Evolutionary conservation across 2,888 invertebrate species (phyloP).

Genomic region (Andrena chrysosceles): DNA sequence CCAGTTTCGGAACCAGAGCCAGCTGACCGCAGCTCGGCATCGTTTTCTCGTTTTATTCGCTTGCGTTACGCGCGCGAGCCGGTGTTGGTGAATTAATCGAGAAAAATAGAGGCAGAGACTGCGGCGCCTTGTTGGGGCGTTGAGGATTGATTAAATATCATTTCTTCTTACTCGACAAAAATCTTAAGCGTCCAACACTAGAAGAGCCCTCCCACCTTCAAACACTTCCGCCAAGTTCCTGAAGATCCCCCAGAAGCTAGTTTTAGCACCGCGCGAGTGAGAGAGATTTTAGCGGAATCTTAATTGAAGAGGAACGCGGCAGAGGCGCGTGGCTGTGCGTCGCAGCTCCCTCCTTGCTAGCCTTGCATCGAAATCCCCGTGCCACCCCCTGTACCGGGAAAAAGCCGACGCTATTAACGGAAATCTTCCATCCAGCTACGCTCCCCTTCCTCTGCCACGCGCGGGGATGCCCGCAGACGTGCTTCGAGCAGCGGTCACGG

Average conservation of each 20-base stretch:
- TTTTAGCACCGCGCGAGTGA: background rate
- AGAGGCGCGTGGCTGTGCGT: conserved; percentile 40
- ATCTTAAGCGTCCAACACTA: no score
- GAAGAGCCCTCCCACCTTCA: no score
- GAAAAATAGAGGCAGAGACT: conserved; percentile 35
- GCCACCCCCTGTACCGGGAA: conserved; percentile 13
- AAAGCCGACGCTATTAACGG: background rate
- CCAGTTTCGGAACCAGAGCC: conserved; percentile 82
- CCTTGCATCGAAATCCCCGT: conserved; percentile 73
- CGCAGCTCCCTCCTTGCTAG: conserved; percentile 17
- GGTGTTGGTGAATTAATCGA: conserved; percentile 72
- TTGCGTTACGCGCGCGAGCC: conserved; percentile 67
- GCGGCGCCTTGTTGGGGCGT: background rate
- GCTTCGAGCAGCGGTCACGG: no score
- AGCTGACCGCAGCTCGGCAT: conserved; percentile 82
- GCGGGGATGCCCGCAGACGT: no score
- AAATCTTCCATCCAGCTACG: background rate
- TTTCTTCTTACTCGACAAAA: no score
- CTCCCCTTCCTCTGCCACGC: background rate
- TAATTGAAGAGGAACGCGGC: conserved; percentile 7
- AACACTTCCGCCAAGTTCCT: background rate
- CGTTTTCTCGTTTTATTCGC: conserved; percentile 82
- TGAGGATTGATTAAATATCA: no score
- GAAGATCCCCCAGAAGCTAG: background rate
- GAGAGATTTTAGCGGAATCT: background rate